Evolutionary conservation across 2,113 vertebrate species (phyloP).

Genomic region (Gnathonemus echidnorhynchus): DNA sequence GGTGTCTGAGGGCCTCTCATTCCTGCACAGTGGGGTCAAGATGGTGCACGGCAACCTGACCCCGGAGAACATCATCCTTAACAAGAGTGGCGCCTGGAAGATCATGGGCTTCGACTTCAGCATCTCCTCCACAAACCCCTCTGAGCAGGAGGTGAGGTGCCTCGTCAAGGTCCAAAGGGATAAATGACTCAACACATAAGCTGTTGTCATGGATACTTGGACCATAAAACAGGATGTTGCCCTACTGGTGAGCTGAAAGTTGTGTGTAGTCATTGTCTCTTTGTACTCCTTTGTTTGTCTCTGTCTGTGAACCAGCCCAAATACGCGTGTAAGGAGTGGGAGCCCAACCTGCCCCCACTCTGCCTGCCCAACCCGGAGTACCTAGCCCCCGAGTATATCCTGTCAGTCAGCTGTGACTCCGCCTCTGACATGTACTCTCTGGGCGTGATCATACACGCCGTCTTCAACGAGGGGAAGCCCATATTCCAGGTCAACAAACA

Average conservation of each 20-base stretch:
- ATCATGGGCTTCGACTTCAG: constrained; percentile 99
- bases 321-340: constrained; percentile 94
- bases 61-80: constrained; percentile 90
- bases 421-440: constrained; percentile 98
- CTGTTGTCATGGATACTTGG: neutral
- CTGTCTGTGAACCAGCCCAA: constrained; percentile 61
- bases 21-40: constrained; percentile 94
- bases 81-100: constrained; percentile 97
- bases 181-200: neutral
- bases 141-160: constrained; percentile 80
- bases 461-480: constrained; percentile 97
- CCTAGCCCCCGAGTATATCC: constrained; percentile 94
- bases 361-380: constrained; percentile 97
- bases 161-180: neutral
- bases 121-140: constrained; percentile 83
- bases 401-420: constrained; percentile 94
- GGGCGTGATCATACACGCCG: constrained; percentile 82
- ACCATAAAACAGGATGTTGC: neutral
- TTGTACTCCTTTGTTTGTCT: constrained; percentile 18
- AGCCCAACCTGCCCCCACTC: constrained; percentile 87
- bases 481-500: constrained; percentile 95
- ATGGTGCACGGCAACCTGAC: constrained; percentile 96
- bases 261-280: constrained; percentile 4
- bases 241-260: neutral
- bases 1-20: constrained; percentile 94